A percentile compares a stretch with the other conserved stretches of the same genome.
Conservation (phyloP, 2,113 vertebrate species). For the Paradoxurus hermaphroditus region DNA sequence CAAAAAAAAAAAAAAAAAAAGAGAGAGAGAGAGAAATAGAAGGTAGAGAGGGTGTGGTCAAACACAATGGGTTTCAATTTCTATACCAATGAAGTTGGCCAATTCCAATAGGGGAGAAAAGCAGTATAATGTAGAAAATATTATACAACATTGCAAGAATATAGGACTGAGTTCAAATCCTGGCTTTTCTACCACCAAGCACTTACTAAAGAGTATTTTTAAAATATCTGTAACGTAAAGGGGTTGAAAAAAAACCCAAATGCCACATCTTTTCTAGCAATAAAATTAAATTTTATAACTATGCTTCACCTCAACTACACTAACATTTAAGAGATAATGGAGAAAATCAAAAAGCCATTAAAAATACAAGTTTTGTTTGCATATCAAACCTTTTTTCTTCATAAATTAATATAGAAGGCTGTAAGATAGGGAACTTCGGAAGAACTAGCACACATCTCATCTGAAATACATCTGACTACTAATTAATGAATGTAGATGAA, state of each 20-base stretch:
- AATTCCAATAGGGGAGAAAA: neutral
- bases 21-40: neutral
- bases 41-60: neutral
- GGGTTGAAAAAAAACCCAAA: neutral
- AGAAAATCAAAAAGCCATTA: neutral
- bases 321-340: neutral
- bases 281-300: neutral
- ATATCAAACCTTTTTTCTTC: neutral
- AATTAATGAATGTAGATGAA: neutral
- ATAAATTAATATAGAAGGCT: neutral
- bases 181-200: neutral
- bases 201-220: neutral
- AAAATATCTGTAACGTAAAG: neutral
- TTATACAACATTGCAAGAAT: neutral
- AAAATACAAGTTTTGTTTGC: neutral
- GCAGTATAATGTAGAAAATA: neutral
- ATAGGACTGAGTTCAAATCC: neutral
- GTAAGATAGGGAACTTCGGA: neutral
- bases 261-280: neutral
- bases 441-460: neutral
- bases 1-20: too few species aligned
- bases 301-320: neutral
- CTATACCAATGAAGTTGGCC: neutral
- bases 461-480: neutral
- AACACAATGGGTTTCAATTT: neutral